phyloP scores from a whole-genome alignment of 2,888 invertebrate genomes.

The Rotaria magnacalcarata region DNA sequence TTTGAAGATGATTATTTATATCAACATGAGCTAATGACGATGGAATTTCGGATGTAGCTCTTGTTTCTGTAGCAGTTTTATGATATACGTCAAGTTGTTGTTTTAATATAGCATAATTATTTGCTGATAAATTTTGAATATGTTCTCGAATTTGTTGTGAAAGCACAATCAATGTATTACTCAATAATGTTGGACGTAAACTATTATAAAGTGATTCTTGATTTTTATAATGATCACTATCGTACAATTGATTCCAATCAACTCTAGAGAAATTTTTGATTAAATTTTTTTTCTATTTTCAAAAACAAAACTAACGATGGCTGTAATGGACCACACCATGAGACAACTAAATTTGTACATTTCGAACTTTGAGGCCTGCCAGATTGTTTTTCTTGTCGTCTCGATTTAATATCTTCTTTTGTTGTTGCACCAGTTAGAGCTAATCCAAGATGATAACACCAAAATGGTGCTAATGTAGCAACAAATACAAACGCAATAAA shows the following conservation, averaged over 20 bases:
- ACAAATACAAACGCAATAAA: neutral
- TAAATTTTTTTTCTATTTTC: neutral
- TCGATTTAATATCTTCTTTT: neutral
- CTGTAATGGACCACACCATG: slow-evolving; percentile 14
- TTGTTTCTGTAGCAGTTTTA: neutral
- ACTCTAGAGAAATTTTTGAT: neutral
- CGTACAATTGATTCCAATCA: neutral
- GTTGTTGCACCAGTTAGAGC: neutral
- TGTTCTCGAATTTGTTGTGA: neutral
- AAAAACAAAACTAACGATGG: neutral
- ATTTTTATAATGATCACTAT: neutral
- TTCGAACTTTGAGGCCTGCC: neutral
- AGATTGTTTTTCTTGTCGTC: neutral
- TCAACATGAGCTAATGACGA: neutral
- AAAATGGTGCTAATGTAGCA: neutral
- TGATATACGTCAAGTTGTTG: neutral
- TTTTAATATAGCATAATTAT: neutral
- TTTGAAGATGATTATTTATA: neutral
- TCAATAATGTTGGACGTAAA: slow-evolving; percentile 1
- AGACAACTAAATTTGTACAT: neutral
- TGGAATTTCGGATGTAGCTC: neutral
- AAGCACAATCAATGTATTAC: neutral
- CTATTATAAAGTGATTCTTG: neutral
- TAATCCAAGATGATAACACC: slow-evolving; percentile 3
- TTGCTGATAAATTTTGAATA: neutral